Evolutionary conservation across 2,888 invertebrate species (phyloP).

Genomic region (Trypoxylon attenuatum): DNA sequence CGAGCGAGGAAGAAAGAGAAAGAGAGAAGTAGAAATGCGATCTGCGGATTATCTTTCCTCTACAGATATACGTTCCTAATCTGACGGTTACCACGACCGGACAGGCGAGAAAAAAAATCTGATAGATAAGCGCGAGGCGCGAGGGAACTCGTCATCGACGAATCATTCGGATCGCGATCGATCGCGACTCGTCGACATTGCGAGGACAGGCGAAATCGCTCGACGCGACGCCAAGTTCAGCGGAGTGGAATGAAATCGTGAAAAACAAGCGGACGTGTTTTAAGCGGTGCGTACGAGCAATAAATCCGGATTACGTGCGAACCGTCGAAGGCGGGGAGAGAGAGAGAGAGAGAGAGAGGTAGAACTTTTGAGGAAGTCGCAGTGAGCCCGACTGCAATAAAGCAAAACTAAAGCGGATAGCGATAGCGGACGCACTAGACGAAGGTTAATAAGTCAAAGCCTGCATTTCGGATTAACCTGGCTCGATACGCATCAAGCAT

Average conservation of each 20-base stretch:
- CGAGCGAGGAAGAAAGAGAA: too few species aligned
- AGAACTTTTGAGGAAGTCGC: background rate
- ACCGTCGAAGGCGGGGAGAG: too few species aligned
- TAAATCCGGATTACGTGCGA: too few species aligned
- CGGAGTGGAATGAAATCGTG: too few species aligned
- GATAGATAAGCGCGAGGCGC: slow-evolving; percentile 31
- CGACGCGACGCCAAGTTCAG: too few species aligned
- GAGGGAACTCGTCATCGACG: slow-evolving; percentile 30
- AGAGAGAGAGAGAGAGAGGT: too few species aligned
- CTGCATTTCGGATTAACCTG: background rate
- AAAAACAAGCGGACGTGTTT: too few species aligned
- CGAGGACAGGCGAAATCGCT: too few species aligned
- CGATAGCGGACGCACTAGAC: slow-evolving; percentile 23
- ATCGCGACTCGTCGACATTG: too few species aligned
- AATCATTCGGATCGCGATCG: background rate
- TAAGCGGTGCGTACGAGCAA: too few species aligned
- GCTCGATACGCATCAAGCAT: slow-evolving; percentile 22
- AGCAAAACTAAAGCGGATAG: slow-evolving; percentile 18
- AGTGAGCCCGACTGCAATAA: background rate
- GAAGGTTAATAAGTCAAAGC: slow-evolving; percentile 36
- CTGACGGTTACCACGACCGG: slow-evolving; percentile 13
- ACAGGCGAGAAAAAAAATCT: slow-evolving; percentile 29
- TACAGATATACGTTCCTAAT: slow-evolving; percentile 34
- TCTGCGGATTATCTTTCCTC: slow-evolving; percentile 51
- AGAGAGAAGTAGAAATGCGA: slow-evolving; percentile 51